phyloP scores from a whole-genome alignment of 2,797 vertebrate species.

The Scomberomorus guttatus region DNA sequence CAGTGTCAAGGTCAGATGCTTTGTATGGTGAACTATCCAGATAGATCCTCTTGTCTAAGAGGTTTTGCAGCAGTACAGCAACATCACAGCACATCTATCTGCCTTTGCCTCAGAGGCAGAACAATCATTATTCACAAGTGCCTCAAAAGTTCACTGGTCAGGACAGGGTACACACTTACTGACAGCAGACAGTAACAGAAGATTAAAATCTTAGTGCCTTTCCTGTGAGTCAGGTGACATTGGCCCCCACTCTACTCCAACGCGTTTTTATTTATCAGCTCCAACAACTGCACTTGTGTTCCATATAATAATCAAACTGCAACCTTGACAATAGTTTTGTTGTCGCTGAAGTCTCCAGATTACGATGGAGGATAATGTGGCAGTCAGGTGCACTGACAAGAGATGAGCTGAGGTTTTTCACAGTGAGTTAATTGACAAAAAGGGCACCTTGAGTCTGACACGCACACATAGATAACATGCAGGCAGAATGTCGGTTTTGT shows the following conservation, averaged over 20 bases:
- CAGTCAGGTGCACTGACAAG: not conserved
- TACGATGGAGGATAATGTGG: not conserved
- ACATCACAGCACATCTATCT: too few species aligned
- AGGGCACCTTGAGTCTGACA: slow-evolving; percentile 26
- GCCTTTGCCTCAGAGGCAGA: too few species aligned
- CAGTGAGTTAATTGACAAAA: slow-evolving; percentile 19
- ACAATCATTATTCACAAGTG: too few species aligned
- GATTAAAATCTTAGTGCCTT: not conserved
- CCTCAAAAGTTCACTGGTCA: too few species aligned
- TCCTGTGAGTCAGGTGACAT: not conserved
- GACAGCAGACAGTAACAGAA: too few species aligned
- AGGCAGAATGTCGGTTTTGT: slow-evolving; percentile 12
- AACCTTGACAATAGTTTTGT: not conserved
- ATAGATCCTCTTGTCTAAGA: too few species aligned
- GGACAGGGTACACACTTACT: too few species aligned
- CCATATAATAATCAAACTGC: too few species aligned
- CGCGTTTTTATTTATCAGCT: not conserved
- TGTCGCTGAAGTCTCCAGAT: not conserved
- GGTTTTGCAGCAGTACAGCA: too few species aligned
- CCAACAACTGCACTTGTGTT: too few species aligned
- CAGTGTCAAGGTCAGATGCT: too few species aligned
- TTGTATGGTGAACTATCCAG: too few species aligned
- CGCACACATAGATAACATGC: not conserved
- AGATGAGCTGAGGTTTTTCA: slow-evolving; percentile 22
- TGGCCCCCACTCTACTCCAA: not conserved